Evolutionary conservation across 1,140 invertebrate genomes (phyloP).

Genomic region (Drosophila eugracilis): DNA sequence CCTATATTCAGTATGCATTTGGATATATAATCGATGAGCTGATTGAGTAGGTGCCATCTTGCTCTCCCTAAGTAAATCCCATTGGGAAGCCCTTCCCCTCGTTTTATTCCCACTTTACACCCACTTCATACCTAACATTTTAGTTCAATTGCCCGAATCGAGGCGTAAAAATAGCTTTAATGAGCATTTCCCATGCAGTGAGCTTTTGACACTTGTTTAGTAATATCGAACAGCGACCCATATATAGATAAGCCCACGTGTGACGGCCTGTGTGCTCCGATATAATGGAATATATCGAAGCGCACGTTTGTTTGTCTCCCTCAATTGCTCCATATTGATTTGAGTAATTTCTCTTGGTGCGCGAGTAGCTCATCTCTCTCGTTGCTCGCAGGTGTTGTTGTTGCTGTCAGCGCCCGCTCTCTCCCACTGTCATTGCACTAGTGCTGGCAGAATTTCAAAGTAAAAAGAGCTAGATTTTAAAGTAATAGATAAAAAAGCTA

Average conservation of each 20-base stretch:
- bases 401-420: conserved; percentile 1
- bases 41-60: conserved; percentile 19
- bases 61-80: conserved; percentile 1
- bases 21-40: conserved; percentile 18
- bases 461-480: background rate
- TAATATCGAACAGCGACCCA: conserved; percentile 35
- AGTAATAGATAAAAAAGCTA: no score
- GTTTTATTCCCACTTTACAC: conserved; percentile 3
- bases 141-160: conserved; percentile 73
- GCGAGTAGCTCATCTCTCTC: conserved; percentile 64
- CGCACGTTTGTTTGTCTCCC: conserved; percentile 9
- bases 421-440: conserved; percentile 15
- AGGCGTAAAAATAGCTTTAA: conserved; percentile 77
- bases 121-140: conserved; percentile 1
- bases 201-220: conserved; percentile 61
- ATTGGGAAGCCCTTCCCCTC: conserved; percentile 5
- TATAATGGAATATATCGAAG: conserved; percentile 14
- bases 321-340: conserved; percentile 66
- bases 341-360: conserved; percentile 59
- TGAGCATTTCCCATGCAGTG: conserved; percentile 48
- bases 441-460: background rate
- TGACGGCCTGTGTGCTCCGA: conserved; percentile 1
- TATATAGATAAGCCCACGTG: conserved; percentile 27
- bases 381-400: conserved; percentile 17
- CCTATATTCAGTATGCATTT: background rate